Evolutionary conservation across 2,113 vertebrate genomes (phyloP), one percentile per base, ranked within the genome.

Genomic region (Hemicordylus capensis): DNA sequence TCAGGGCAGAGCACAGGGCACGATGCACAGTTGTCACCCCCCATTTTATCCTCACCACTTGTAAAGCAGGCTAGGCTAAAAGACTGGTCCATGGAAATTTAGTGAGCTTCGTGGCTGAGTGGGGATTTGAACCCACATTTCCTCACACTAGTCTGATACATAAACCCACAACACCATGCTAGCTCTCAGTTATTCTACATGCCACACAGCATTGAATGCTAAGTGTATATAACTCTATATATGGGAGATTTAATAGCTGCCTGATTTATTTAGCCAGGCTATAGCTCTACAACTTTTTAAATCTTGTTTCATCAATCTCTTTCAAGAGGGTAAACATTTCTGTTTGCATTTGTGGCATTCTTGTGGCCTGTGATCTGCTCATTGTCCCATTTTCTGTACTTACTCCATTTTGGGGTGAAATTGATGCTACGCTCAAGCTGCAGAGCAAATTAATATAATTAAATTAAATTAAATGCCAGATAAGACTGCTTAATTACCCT

Each of bases 311-410:
- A 81, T 66, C 37, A 80, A 46, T 39, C 80, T 14, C 46, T 75
- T 82, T 90, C 44, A 80, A 1, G 75, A 4, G 5, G 89, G 74
- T 64, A 59, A 64, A 79, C 39, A n/a, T 51, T 90, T 86, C 82
- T 82, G 81, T 89, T 84, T 91, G 63, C 66, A n/a, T 87, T 91
- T 70, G 51, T 15, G 48, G 79, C 51, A 37, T 89, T 80, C 56
- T 26, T 77, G 46, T 39, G 0, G 0, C 54, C n/a, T 3, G 3
- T 1, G 26, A 5, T 31, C 88, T 44, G 24, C 76, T 24, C 81
- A 42, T 39, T 26, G 51, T 69, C 82, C 20, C 4, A 5, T 31
- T 2, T 88, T 83, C 51, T 31, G 79, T 66, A 80, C 54, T 17
- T n/a, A 37, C 42, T 76, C 11, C 81, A 51, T 34, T 59, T 19